Conservation (phyloP, 2,113 vertebrate genomes). For the Trachemys scripta region DNA sequence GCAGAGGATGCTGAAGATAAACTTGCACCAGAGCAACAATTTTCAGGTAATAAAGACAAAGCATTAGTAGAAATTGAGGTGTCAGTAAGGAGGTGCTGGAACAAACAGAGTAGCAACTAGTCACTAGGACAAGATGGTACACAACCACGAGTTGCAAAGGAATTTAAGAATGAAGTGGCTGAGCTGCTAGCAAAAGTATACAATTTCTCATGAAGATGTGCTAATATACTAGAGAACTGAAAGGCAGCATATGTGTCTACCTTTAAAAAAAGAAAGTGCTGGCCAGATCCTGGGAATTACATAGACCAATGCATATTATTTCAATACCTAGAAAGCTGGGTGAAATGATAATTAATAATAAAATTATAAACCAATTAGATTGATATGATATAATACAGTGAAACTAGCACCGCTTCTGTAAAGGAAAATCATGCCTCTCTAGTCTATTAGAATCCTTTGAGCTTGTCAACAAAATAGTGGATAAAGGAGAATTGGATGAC, state of each 20-base stretch:
- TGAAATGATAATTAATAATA: background rate
- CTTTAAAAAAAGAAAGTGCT: background rate
- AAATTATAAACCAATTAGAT: background rate
- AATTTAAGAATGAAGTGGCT: background rate
- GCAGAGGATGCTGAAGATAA: background rate
- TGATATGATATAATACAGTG: background rate
- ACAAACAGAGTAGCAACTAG: background rate
- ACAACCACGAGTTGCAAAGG: background rate
- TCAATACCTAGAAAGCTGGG: background rate
- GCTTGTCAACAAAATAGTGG: fast-evolving
- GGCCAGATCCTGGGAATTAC: background rate
- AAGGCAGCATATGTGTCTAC: background rate
- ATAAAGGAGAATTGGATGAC: background rate
- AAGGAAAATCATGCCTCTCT: background rate
- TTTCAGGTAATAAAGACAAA: background rate
- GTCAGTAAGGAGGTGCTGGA: background rate
- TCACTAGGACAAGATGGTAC: background rate
- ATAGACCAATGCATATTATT: background rate
- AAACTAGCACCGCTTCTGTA: background rate
- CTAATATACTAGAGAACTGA: background rate
- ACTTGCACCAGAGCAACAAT: background rate
- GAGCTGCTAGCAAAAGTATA: background rate
- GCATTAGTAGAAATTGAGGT: background rate
- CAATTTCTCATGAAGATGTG: background rate
- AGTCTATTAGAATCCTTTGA: background rate